Conservation (phyloP, 2,113 vertebrate species). For the Macroglossus sobrinus region DNA sequence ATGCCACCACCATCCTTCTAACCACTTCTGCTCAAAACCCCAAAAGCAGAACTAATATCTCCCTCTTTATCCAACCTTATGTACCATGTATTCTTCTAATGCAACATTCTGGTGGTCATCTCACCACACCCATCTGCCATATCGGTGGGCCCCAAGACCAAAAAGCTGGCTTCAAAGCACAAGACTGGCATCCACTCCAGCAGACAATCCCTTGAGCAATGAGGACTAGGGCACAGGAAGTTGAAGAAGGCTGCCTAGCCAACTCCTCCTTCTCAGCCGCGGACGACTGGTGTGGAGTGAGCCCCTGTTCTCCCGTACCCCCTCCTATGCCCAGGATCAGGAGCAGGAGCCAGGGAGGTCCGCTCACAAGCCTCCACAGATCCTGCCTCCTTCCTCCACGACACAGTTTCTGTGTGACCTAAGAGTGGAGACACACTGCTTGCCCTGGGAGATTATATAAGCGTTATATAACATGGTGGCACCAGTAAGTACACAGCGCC, state of each 20-base stretch:
- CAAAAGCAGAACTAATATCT: not conserved
- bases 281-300: not conserved
- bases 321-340: not conserved
- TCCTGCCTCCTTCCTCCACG: constrained; percentile 48
- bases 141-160: not conserved
- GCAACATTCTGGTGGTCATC: not conserved
- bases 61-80: not conserved
- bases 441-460: constrained; percentile 66
- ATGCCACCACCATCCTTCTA: not conserved
- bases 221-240: too few relatives aligned
- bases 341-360: not conserved
- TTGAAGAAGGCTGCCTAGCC: not conserved
- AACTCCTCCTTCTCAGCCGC: not conserved
- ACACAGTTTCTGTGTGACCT: constrained; percentile 47
- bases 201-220: not conserved
- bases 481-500: constrained; percentile 54
- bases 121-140: not conserved
- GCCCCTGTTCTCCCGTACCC: not conserved
- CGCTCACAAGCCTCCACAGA: constrained; percentile 3
- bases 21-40: not conserved
- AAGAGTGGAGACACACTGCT: constrained; percentile 33
- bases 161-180: not conserved
- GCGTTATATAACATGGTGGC: constrained; percentile 72
- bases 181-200: not conserved
- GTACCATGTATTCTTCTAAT: not conserved